Base-by-base conservation (phyloP, 2,797 vertebrate genomes). In the Fringilla coelebs region DNA sequence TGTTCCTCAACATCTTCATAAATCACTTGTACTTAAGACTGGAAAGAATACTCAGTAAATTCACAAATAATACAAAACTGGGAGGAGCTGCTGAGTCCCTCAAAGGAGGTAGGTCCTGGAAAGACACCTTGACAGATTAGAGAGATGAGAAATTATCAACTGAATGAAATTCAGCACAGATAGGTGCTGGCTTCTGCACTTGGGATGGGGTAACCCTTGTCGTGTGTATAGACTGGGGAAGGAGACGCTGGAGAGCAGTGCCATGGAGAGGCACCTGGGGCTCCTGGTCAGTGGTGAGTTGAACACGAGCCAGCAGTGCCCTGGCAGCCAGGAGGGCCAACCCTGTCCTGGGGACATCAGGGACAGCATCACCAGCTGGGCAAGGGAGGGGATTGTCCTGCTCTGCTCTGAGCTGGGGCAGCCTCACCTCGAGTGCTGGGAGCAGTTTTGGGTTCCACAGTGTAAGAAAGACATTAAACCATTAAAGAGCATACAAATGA, bases 231-330 rank as follows among this genome's bases (percentile, higher is more conserved):
- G 46, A 45, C n/a, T 45, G 28, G 9, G 45, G n/a, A 32, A 45
- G 13, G 13, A 20, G 31, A 29, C 13, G 13, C 45, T 41, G 26
- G 32, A 61, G 9, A 52, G 22, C 57, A 22, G 11, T 6, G 11
- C 22, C 9, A 6, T 1, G 1, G 41, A 67, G 38, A 67, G 29
- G 10, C 4, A 11, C 8, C 28, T 46, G n/a, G 9, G n/a, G 3
- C 8, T 66, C 40, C 1, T 1, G n/a, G 22, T 21, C 0, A 1
- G 1, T 28, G 41, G 8, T 5, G 4, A 32, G 28, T 1, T 55
- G 14, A 26, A 26, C 41, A 46, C 0, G 3, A 26, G 28, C 2
- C 51, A 57, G 51, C 62, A 79, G 41, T 66, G 41, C n/a, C 22
- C 41, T 46, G 62, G 28, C 41, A 55, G 41, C 22, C 49, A 55